Evolutionary conservation across 2,113 vertebrate genomes (phyloP).

Genomic region (Pantherophis guttatus): DNA sequence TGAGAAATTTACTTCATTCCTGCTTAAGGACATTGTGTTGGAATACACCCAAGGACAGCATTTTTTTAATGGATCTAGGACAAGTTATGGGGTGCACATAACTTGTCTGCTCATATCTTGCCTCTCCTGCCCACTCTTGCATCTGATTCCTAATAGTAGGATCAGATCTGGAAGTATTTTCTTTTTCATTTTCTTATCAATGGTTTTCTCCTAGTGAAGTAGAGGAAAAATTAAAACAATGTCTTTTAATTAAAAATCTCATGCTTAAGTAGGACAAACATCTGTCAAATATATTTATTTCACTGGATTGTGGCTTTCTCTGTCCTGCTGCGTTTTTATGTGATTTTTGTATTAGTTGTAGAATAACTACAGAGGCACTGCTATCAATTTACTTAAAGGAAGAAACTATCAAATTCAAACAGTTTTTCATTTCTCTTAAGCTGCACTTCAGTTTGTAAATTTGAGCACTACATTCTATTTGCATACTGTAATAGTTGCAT

Average conservation of each 20-base stretch:
- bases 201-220: slow-evolving; percentile 24
- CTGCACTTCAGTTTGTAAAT: not conserved
- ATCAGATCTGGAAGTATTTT: not conserved
- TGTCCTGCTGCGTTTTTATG: slow-evolving; percentile 23
- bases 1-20: not conserved
- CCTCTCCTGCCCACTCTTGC: not conserved
- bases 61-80: not conserved
- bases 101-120: not conserved
- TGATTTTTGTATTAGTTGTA: slow-evolving; percentile 11
- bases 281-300: slow-evolving; percentile 1
- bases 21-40: not conserved
- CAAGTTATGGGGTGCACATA: not conserved
- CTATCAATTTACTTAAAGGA: not conserved
- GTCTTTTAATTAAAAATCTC: slow-evolving; percentile 33
- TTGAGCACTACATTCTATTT: not conserved
- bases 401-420: not conserved
- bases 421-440: not conserved
- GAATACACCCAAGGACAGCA: not conserved
- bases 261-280: not conserved
- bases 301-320: not conserved
- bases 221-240: not conserved
- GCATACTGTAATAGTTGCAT: not conserved
- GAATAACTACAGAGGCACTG: not conserved
- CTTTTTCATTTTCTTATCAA: not conserved
- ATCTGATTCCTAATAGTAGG: not conserved